Percentiles rank a stretch among this genome's conserved stretches.
Evolutionary conservation across 2,888 invertebrate genomes (phyloP).

Genomic region (Digitonthophagus gazella): DNA sequence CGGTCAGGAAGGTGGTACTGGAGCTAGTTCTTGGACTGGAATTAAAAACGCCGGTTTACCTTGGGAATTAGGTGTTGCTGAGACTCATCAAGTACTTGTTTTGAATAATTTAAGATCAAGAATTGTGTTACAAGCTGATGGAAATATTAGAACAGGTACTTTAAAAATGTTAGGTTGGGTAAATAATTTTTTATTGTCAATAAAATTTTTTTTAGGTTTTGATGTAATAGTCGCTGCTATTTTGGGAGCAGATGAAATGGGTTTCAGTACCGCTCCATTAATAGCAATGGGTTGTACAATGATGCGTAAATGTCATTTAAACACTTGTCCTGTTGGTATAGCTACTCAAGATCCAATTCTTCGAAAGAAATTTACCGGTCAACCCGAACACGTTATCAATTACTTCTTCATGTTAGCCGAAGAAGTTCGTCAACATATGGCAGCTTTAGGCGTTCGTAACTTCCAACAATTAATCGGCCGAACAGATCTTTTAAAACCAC

Average conservation of each 20-base stretch:
- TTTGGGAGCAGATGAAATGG: conserved; percentile 97
- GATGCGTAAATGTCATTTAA: conserved; percentile 99
- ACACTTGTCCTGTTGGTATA: conserved; percentile 98
- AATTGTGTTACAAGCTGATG: conserved; percentile 94
- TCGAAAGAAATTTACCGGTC: conserved; percentile 94
- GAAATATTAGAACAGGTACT: conserved; percentile 85
- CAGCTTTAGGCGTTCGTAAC: conserved; percentile 71
- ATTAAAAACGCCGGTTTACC: conserved; percentile 97
- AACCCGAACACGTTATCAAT: conserved; percentile 96
- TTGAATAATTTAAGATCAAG: conserved; percentile 90
- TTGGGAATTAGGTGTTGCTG: conserved; percentile 97
- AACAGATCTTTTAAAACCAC: conserved; percentile 80
- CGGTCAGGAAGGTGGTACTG: conserved; percentile 99
- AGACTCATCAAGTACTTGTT: conserved; percentile 96
- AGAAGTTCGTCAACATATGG: conserved; percentile 91
- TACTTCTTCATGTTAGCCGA: conserved; percentile 97
- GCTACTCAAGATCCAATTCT: conserved; percentile 97
- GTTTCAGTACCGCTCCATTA: conserved; percentile 96
- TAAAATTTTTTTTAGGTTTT: conserved; percentile 59
- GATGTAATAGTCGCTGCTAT: conserved; percentile 95
- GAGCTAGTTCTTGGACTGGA: conserved; percentile 98
- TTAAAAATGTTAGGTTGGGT: conserved; percentile 1
- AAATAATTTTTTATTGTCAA: not conserved
- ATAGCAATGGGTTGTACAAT: conserved; percentile 98
- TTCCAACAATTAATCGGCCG: conserved; percentile 81